Base-by-base conservation (phyloP, 2,888 invertebrate genomes). In the Diachrysia chrysitis region DNA sequence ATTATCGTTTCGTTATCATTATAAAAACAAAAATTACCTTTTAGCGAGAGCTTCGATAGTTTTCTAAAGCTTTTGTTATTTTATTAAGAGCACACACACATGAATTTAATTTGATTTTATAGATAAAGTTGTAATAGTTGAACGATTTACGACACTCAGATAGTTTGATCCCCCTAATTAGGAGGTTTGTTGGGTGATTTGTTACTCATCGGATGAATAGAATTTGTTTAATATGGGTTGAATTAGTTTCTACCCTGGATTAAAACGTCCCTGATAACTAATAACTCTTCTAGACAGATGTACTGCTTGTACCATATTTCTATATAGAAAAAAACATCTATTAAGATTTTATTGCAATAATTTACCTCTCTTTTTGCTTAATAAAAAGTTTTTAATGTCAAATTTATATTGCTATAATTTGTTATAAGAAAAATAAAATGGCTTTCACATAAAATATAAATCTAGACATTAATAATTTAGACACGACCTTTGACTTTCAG, bases 401-500 rank as follows among this genome's bases (percentile, higher is more conserved):
- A 10, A 9, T 10, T 32, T 32, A 1, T 32, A 32, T n/a, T 42
- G 16, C 3, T n/a, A n/a, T 37, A 42, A 42, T n/a, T 42, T n/a
- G n/a, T n/a, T n/a, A 42, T n/a, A 42, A 42, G n/a, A 14, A n/a
- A n/a, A 42, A 42, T 51, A 54, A 23, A 42, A 57, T 25, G 56
- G 42, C 25, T n/a, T 12, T 10, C 37, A 17, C 48, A 21, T 16
- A 14, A 9, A 4, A 21, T 35, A 58, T 70, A 23, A 51, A 59
- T 60, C 21, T 57, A 14, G 37, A 61, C 59, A 48, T 60, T 62
- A 62, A 64, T 64, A 67, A 67, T 42, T 56, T 54, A 63, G 67
- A 54, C 56, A 14, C 59, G 59, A 71, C 75, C 73, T 73, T 55
- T 55, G 69, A 60, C 62, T 66, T 64, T 56, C 2, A 69, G 62